Conservation (phyloP, 2,888 invertebrate species). For the Acronicta psi region DNA sequence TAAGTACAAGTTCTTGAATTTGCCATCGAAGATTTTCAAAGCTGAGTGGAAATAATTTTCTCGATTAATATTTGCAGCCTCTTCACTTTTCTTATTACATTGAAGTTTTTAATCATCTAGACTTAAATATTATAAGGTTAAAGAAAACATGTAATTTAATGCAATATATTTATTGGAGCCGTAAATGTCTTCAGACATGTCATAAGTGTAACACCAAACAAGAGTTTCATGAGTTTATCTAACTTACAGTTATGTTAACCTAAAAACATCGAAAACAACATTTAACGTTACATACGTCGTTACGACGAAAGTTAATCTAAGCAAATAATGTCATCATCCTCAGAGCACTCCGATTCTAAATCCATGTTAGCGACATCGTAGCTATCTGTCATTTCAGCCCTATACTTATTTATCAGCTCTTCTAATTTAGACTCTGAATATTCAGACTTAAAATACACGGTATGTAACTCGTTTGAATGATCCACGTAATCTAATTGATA, state of each 20-base stretch:
- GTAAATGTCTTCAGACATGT: background rate
- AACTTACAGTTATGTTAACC: constrained; percentile 7
- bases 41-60: too few species aligned
- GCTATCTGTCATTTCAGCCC: constrained; percentile 71
- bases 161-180: constrained; percentile 24
- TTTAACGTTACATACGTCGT: background rate
- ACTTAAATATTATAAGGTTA: background rate
- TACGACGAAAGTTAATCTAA: constrained; percentile 48
- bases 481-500: constrained; percentile 72
- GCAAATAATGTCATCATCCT: constrained; percentile 66
- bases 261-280: constrained; percentile 6
- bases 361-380: constrained; percentile 83
- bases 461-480: constrained; percentile 41
- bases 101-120: background rate
- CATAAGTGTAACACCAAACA: background rate
- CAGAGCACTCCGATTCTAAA: constrained; percentile 67
- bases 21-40: too few species aligned
- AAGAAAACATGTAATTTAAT: background rate
- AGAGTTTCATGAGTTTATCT: background rate
- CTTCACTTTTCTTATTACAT: too few species aligned
- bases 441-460: constrained; percentile 60
- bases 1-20: too few species aligned
- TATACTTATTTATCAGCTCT: constrained; percentile 67
- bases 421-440: constrained; percentile 60
- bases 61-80: too few species aligned